phyloP scores from a whole-genome alignment of 2,888 invertebrate species.

The Sinhomidia bicolor region DNA sequence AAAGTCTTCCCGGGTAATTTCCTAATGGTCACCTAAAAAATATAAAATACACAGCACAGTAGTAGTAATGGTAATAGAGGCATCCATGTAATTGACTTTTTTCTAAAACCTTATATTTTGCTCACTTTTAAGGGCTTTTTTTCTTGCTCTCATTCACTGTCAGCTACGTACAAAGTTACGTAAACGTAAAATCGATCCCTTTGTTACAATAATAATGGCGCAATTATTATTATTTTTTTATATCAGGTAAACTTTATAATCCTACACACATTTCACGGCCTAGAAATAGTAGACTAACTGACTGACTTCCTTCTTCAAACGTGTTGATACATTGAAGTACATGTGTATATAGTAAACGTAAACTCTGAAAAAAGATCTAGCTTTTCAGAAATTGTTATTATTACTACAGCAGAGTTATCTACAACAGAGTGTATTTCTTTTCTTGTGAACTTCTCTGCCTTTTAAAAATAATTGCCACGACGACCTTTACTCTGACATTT shows the following conservation, averaged over 20 bases:
- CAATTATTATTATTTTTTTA: too few relatives aligned
- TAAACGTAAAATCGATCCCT: background rate
- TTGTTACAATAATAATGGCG: background rate
- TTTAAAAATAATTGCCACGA: background rate
- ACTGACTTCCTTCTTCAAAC: background rate
- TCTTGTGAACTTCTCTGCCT: background rate
- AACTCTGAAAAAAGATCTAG: background rate
- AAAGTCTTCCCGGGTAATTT: too few relatives aligned
- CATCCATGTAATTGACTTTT: too few relatives aligned
- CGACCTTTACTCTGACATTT: conserved; percentile 34
- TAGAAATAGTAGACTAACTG: background rate
- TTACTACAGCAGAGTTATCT: background rate
- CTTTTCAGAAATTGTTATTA: background rate
- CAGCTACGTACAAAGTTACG: background rate
- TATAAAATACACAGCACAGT: too few relatives aligned
- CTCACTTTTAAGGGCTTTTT: background rate
- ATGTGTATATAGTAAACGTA: background rate
- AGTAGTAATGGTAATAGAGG: too few relatives aligned
- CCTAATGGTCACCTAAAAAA: too few relatives aligned
- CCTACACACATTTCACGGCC: background rate
- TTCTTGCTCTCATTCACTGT: background rate
- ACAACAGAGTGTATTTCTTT: background rate
- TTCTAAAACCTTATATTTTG: background rate
- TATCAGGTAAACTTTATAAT: too few relatives aligned
- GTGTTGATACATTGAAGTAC: background rate